Evolutionary conservation across 2,113 vertebrate genomes (phyloP).

Genomic region (Orthochromis indermauri): DNA sequence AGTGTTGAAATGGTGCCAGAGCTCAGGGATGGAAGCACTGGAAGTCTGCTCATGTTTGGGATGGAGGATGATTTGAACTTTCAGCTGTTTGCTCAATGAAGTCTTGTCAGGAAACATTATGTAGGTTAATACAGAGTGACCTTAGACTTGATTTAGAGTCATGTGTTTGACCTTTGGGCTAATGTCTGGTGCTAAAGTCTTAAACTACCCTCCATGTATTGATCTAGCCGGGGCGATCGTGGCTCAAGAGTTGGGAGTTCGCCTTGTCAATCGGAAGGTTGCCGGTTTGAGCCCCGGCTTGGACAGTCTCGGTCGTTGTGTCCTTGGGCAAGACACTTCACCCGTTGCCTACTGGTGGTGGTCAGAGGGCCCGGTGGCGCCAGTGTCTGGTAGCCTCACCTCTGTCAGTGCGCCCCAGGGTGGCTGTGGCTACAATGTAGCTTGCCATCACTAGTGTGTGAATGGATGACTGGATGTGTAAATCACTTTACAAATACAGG

Average conservation of each 20-base stretch:
- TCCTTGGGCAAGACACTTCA: background rate
- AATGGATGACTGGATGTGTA: background rate
- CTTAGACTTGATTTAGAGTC: background rate
- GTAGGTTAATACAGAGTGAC: background rate
- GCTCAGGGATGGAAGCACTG: background rate
- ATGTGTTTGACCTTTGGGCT: background rate
- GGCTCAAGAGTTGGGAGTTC: background rate
- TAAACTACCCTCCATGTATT: background rate
- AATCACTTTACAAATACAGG: background rate
- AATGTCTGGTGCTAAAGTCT: background rate
- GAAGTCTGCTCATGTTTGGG: background rate
- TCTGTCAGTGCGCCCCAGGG: background rate
- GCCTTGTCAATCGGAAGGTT: background rate
- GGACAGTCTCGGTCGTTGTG: background rate
- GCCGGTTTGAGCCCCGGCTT: fast-evolving
- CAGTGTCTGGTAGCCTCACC: fast-evolving
- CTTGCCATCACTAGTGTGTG: background rate
- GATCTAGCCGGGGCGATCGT: fast-evolving
- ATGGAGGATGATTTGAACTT: background rate
- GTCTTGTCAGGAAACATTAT: background rate
- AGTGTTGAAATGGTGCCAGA: background rate
- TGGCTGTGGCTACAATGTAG: background rate
- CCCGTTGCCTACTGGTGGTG: fast-evolving
- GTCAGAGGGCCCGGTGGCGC: fast-evolving
- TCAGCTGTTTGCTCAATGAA: background rate